phyloP scores from a whole-genome alignment of 2,888 invertebrate genomes.

The Chrysolina oricalcia region DNA sequence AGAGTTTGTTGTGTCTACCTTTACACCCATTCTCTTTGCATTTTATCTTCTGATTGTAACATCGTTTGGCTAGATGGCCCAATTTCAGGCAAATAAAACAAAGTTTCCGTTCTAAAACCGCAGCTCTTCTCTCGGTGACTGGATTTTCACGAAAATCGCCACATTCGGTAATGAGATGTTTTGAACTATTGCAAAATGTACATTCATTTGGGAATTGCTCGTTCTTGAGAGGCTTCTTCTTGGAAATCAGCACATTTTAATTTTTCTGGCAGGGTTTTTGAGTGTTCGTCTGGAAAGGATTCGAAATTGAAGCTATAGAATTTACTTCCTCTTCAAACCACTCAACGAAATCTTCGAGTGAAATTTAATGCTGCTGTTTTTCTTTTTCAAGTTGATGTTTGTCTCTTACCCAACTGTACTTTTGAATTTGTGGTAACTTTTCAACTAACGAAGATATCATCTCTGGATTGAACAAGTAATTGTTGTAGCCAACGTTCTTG shows the following conservation, averaged over 20 bases:
- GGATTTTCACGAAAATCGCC: slow-evolving; percentile 9
- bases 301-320: no score
- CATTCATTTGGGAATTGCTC: background rate
- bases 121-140: slow-evolving; percentile 4
- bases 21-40: slow-evolving; percentile 1
- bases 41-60: background rate
- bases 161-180: background rate
- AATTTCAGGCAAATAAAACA: slow-evolving; percentile 13
- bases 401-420: no score
- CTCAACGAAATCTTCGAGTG: no score
- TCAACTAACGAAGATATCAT: background rate
- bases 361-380: no score
- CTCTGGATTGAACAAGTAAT: slow-evolving; percentile 5
- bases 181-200: no score
- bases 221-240: background rate
- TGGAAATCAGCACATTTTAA: no score
- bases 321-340: no score
- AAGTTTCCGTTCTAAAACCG: slow-evolving; percentile 8
- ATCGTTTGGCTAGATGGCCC: background rate
- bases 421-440: background rate
- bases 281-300: no score
- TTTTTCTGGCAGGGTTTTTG: no score
- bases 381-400: no score
- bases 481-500: no score
- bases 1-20: background rate